Percentiles rank a stretch among this genome's conserved stretches.
These are phyloP conservation scores for Anolis carolinensis DNA, from an alignment of 2,113 vertebrate species.

Conservation along the genomic window DNA sequence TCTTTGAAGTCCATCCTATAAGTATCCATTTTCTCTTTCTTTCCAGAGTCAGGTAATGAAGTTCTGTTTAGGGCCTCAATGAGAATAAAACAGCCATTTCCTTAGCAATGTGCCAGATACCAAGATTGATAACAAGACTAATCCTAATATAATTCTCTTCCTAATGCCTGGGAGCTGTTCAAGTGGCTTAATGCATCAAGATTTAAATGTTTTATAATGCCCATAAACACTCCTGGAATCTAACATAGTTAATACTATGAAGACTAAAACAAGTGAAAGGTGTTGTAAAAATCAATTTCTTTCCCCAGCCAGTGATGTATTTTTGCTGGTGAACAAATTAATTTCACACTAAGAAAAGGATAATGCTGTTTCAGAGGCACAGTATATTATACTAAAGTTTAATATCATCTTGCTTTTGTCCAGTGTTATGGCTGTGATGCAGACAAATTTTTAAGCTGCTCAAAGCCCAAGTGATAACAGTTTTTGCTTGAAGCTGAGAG, in stretches of 20 bases:
- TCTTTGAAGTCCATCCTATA: not conserved
- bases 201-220: slow-evolving; percentile 76
- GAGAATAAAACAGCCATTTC: slow-evolving; percentile 62
- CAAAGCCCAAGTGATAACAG: not conserved
- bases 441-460: not conserved
- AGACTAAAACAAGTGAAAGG: slow-evolving; percentile 16
- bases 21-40: not conserved
- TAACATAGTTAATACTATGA: slow-evolving; percentile 36
- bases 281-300: slow-evolving; percentile 52
- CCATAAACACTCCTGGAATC: slow-evolving; percentile 71
- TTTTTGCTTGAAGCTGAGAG: not conserved
- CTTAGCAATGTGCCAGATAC: slow-evolving; percentile 61
- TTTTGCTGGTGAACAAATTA: slow-evolving; percentile 69
- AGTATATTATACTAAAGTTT: slow-evolving; percentile 41
- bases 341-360: slow-evolving; percentile 71
- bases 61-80: slow-evolving; percentile 52
- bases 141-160: slow-evolving; percentile 73
- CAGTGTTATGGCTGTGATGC: not conserved
- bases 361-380: slow-evolving; percentile 66
- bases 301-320: slow-evolving; percentile 68
- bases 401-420: slow-evolving; percentile 4
- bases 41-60: slow-evolving; percentile 37
- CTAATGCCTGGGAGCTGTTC: slow-evolving; percentile 70
- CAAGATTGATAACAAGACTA: slow-evolving; percentile 67
- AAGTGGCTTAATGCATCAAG: slow-evolving; percentile 72